Evolutionary conservation across 1,140 invertebrate genomes (phyloP).

Genomic region (Trichonephila clavata): DNA sequence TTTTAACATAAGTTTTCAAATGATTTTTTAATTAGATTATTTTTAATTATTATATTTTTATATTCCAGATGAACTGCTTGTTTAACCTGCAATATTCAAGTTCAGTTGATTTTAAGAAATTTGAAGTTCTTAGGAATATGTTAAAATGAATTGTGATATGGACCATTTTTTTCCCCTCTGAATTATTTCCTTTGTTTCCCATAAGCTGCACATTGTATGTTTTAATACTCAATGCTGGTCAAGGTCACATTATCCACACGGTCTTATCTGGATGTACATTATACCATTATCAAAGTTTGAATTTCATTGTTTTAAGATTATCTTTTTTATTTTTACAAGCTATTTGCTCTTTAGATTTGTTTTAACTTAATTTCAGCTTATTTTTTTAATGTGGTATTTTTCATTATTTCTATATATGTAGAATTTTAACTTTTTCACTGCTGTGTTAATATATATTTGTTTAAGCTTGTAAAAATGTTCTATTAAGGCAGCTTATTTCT

Average conservation of each 20-base stretch:
- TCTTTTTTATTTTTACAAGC: background rate
- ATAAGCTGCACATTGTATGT: background rate
- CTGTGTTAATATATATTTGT: background rate
- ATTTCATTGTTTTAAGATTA: background rate
- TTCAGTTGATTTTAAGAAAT: background rate
- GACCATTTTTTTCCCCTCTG: slow-evolving; percentile 20
- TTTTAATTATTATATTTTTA: background rate
- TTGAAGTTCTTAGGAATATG: slow-evolving; percentile 15
- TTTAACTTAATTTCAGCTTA: background rate
- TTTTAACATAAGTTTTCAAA: background rate
- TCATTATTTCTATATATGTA: background rate
- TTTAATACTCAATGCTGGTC: background rate
- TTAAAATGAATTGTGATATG: slow-evolving; percentile 51
- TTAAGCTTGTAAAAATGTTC: background rate
- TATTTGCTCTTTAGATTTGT: background rate
- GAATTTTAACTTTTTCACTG: background rate
- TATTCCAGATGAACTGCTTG: background rate
- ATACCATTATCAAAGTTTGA: background rate
- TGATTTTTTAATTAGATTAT: background rate
- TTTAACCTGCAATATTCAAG: background rate
- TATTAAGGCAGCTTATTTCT: background rate
- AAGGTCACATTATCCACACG: background rate
- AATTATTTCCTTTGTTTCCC: background rate
- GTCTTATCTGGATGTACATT: background rate
- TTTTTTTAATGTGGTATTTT: background rate